Evolutionary conservation across 2,113 vertebrate species (phyloP), one percentile per base, ranked within the genome.

Genomic region (Chunga burmeisteri): DNA sequence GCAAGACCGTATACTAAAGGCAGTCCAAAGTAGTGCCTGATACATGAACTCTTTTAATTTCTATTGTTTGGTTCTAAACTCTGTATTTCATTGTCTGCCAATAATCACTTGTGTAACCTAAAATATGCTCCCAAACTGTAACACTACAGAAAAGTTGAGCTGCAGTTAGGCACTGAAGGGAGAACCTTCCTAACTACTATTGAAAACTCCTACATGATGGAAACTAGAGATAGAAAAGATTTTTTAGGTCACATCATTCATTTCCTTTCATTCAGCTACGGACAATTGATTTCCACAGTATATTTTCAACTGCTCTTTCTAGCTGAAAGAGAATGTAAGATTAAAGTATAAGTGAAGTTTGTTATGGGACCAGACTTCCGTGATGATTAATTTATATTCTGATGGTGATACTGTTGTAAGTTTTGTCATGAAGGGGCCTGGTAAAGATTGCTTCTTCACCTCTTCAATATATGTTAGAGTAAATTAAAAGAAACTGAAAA

Each of bases 261-360:
- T 94, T 88, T 86, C n/a, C 34, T 80, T 93, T 81, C 44, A 59
- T 94, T 95, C 15, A 10, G 30, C 58, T 70, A 50, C 46, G 83
- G 50, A 61, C 80, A 92, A 3, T 15, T 92, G 36, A 88, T 92
- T 88, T 73, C 67, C 71, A 58, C 53, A 44, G 27, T 80, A 16
- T 63, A 65, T 77, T 92, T 96, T 79, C 47, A 72, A 25, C 65
- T 89, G 42, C 27, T 94, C n/a, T 86, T 88, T 50, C 67, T 83
- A 81, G 36, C 52, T 84, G 68, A 89, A 65, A 81, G 90, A 53
- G 49, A 82, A 90, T 38, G 25, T 75, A 53, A 81, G 67, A 77
- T 73, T 78, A 55, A 92, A 91, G 46, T 71, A 53, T 66, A 88
- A 88, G 81, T 87, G 79, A 93, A 65, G 26, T 90, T 81, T 91